phyloP scores from a whole-genome alignment of 2,888 invertebrate species.

The Acheta domesticus region DNA sequence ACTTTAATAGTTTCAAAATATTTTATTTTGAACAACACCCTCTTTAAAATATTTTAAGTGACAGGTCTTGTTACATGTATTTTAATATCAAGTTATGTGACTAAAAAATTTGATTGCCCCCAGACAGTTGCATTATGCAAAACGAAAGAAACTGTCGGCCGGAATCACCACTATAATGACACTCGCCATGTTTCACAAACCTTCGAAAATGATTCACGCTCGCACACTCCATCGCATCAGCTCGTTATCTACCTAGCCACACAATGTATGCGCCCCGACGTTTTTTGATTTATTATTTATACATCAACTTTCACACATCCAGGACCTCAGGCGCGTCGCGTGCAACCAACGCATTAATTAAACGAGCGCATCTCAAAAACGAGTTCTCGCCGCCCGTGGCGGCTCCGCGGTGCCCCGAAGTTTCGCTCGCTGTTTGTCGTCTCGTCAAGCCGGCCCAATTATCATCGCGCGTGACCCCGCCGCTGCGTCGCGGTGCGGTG shows the following conservation, averaged over 20 bases:
- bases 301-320: not conserved
- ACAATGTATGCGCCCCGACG: not conserved
- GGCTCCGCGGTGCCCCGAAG: not conserved
- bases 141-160: no score
- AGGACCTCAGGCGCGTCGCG: not conserved
- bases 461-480: not conserved
- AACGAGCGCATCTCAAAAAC: not conserved
- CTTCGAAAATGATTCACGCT: not conserved
- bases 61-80: no score
- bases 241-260: not conserved
- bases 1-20: no score
- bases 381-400: not conserved
- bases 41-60: no score
- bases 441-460: not conserved
- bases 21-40: no score
- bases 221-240: not conserved
- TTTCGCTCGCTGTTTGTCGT: not conserved
- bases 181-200: not conserved
- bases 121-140: no score
- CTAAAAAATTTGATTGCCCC: no score
- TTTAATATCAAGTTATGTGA: no score
- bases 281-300: conserved; percentile 11
- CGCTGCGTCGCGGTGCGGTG: not conserved
- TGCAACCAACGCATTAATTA: not conserved
- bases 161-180: not conserved